Evolutionary conservation across 2,113 vertebrate genomes (phyloP), one percentile per base, ranked within the genome.

Genomic region (Anarhynchus alexandrinus): DNA sequence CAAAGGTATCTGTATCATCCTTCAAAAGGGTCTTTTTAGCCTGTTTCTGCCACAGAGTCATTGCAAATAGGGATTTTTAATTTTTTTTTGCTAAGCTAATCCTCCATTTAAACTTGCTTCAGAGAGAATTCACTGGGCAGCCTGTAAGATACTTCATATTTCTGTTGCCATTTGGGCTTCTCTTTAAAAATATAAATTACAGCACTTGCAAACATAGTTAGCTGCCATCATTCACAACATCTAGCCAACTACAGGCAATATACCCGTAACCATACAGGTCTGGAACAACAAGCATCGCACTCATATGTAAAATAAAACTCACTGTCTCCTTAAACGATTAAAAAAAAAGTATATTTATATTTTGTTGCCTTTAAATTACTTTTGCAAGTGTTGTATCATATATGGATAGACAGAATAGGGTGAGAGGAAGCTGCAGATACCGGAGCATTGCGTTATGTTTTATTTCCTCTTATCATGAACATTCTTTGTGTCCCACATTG

Each of bases 101-200:
- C 47, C 73, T 88, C 70, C 62, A 67, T 69, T 69, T 49, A 88
- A 82, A 79, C 78, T 95, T 96, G 83, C 2, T 80, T 66, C 71
- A 87, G 91, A 93, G 73, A 91, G 49, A 96, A 97, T 93, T 97
- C 89, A 91, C 82, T 92, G 86, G 71, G 83, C 66, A 94, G 84
- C 86, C 82, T 94, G 94, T 95, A 62, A 76, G 93, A 95, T 70
- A 93, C 69, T 95, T 96, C 70, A 5, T 86, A 92, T 88, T 94
- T 97, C 51, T 76, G 70, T 26, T 92, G 59, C 73, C 69, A 91
- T 95, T 88, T 97, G 36, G 80, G 66, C 86, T 86, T 95, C 95
- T 96, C 90, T 97, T 91, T 82, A 92, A 97, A 97, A 95, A 95
- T 93, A 93, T 34, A 88, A 92, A 93, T 85, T 72, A 77, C 25